Base-by-base conservation (phyloP, 2,888 invertebrate genomes). In the Zaprionus obscuricornis region DNA sequence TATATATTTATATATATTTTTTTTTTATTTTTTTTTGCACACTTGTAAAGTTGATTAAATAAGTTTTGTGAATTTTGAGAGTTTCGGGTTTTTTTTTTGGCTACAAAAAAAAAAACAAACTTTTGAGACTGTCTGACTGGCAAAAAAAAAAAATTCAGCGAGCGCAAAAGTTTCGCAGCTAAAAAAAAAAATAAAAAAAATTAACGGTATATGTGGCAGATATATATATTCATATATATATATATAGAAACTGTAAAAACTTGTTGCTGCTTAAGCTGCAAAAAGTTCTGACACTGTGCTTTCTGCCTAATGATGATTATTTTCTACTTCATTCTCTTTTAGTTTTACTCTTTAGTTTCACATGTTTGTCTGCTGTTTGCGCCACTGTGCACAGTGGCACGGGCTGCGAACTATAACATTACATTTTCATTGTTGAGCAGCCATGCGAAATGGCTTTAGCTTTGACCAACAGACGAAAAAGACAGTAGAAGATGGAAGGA, bases 351-450 rank as follows among this genome's bases (percentile, higher is more conserved):
- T 59, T 62, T 77, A 36, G 46, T 50, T 52, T 31, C 34, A n/a
- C n/a, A n/a, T 8, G 17, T 13, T n/a, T 33, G 11, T 11, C 2
- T n/a, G 10, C 2, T 20, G 20, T 11, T 49, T 39, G 34, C 13
- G 20, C 18, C 39, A 17, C 29, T 33, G 29, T 31, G 50, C 13
- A 24, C 31, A 18, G 47, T 22, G 40, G 13, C 27, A 26, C 8
- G 10, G 36, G 45, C 24, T 18, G 45, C 29, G 31, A 13, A 49
- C 34, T 14, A 34, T 24, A 60, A 70, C 77, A 74, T 79, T 70
- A 85, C 79, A 70, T 76, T 76, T 76, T 76, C 85, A 82, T 85
- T 85, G 82, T 85, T 82, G 79, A 66, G 39, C 78, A 85, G 66
- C 83, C 82, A 85, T 82, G 82, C 79, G 79, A 50, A 85, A 77